phyloP scores from a whole-genome alignment of 2,113 vertebrate genomes.

The Poeciliopsis turrubarensis region DNA sequence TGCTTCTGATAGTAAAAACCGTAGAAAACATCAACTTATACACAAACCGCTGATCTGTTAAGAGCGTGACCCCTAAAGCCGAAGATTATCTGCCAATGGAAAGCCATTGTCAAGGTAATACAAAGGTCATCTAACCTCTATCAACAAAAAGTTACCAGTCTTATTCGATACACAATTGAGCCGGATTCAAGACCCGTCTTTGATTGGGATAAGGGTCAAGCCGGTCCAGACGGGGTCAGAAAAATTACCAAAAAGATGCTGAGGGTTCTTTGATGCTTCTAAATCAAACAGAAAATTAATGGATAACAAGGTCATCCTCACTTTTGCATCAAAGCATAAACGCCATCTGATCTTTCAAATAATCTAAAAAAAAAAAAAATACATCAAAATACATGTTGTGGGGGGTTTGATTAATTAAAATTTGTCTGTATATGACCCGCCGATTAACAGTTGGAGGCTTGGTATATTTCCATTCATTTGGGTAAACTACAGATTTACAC shows the following conservation, averaged over 20 bases:
- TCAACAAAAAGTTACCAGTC: background rate
- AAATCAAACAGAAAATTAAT: background rate
- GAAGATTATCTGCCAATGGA: conserved; percentile 18
- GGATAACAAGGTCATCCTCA: background rate
- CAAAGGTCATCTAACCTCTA: background rate
- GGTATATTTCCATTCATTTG: background rate
- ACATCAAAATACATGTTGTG: too few relatives aligned
- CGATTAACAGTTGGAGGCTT: background rate
- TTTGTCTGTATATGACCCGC: background rate
- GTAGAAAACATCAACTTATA: conserved; percentile 45
- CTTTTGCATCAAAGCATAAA: background rate
- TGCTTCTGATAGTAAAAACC: conserved; percentile 44
- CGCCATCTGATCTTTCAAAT: too few relatives aligned
- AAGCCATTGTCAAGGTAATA: conserved; percentile 22
- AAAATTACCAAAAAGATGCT: background rate
- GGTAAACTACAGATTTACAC: too few relatives aligned
- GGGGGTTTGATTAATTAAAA: background rate
- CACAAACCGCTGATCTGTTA: conserved; percentile 42
- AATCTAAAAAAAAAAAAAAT: too few relatives aligned
- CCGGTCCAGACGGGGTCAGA: background rate
- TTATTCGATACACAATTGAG: background rate
- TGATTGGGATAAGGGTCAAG: too few relatives aligned
- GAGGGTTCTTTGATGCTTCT: background rate
- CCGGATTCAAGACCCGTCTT: background rate
- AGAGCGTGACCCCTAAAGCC: background rate